Percentiles rank a stretch among this genome's conserved stretches.
phyloP scores from a whole-genome alignment of 2,797 vertebrate genomes.

The Mormyrus hasselquistii region DNA sequence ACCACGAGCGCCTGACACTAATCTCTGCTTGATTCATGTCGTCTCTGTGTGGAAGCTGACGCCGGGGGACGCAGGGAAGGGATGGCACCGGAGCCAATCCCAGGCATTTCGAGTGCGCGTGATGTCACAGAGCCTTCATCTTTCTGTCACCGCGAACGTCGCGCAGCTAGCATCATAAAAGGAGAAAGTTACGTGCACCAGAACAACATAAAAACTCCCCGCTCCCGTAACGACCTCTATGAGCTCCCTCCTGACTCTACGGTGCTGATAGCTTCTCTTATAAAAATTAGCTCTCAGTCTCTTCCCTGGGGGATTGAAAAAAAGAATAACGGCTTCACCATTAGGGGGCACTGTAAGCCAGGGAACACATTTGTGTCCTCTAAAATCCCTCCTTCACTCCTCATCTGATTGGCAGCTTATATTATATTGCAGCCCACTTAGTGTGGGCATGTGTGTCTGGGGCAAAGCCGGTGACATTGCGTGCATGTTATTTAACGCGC shows the following conservation, averaged over 20 bases:
- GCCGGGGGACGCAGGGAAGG: background rate
- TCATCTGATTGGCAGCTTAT: conserved; percentile 5
- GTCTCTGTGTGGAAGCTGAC: background rate
- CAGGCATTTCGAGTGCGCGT: background rate
- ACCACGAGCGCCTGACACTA: background rate
- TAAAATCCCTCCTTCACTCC: background rate
- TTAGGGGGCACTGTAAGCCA: background rate
- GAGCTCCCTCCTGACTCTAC: background rate
- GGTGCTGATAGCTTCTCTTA: conserved; percentile 2
- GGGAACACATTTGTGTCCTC: background rate
- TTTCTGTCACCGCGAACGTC: background rate
- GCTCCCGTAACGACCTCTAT: background rate
- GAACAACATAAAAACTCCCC: background rate
- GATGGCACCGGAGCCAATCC: background rate
- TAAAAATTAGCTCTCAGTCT: background rate
- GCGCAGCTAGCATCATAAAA: background rate
- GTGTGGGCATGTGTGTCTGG: background rate
- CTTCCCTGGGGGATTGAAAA: background rate
- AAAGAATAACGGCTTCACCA: background rate
- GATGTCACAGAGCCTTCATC: background rate
- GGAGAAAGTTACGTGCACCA: too few species aligned
- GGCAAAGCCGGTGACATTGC: background rate
- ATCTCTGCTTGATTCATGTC: conserved; percentile 5
- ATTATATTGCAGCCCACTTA: conserved; percentile 10
- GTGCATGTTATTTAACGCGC: background rate